Conservation (phyloP, 1,140 invertebrate species). For the Ephestia elutella region DNA sequence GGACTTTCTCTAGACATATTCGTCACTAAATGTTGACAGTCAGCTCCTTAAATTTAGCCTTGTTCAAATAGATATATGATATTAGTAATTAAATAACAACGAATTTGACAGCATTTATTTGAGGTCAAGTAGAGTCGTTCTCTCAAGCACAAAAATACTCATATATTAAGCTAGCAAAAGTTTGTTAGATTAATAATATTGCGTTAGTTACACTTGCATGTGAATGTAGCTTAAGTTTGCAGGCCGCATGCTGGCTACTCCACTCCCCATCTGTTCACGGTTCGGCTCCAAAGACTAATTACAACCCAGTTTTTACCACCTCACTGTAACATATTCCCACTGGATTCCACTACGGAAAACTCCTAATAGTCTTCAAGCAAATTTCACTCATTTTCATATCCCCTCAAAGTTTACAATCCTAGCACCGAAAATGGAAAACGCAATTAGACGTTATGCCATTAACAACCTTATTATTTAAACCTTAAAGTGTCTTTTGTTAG, state of each 20-base stretch:
- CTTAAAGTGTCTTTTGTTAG: slow-evolving; percentile 24
- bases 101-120: no score
- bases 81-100: no score
- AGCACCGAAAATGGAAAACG: slow-evolving; percentile 8
- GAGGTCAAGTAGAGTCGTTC: no score
- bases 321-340: slow-evolving; percentile 37
- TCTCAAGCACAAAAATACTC: background rate
- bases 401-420: slow-evolving; percentile 23
- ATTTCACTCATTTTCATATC: slow-evolving; percentile 20
- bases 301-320: slow-evolving; percentile 47
- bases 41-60: no score
- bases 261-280: slow-evolving; percentile 39
- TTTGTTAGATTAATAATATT: background rate
- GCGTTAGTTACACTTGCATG: background rate
- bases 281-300: slow-evolving; percentile 55
- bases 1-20: no score
- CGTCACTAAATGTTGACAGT: no score
- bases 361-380: slow-evolving; percentile 21
- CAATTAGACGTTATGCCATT: slow-evolving; percentile 18
- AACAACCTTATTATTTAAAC: slow-evolving; percentile 24
- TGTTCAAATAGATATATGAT: no score
- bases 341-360: slow-evolving; percentile 24
- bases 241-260: slow-evolving; percentile 15
- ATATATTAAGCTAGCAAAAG: background rate
- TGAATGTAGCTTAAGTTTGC: background rate